A percentile compares a stretch with the other conserved stretches of the same genome.
These are phyloP conservation scores for Ischnura elegans DNA, from an alignment of 2,888 invertebrate genomes.

Conservation along the genomic window DNA sequence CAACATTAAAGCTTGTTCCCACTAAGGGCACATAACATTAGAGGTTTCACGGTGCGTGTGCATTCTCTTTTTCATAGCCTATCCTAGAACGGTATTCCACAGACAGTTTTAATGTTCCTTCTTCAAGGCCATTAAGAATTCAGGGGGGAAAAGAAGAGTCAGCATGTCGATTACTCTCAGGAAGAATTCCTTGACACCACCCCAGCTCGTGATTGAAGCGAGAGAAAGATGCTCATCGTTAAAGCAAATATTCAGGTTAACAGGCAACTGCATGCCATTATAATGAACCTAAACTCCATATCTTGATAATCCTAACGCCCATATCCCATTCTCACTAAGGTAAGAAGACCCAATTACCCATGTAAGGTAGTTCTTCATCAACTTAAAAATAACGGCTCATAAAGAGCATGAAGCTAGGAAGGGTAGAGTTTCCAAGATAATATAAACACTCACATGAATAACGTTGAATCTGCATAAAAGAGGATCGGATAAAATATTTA, in stretches of 20 bases:
- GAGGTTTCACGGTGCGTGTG: neutral
- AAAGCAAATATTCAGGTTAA: neutral
- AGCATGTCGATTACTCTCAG: neutral
- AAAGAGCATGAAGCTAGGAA: too few species aligned
- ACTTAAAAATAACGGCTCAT: too few species aligned
- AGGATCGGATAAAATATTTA: too few species aligned
- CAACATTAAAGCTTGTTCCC: neutral
- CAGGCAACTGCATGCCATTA: too few species aligned
- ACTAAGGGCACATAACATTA: neutral
- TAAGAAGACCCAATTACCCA: too few species aligned
- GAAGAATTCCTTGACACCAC: neutral
- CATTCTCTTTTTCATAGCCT: conserved; percentile 47
- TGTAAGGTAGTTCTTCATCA: too few species aligned
- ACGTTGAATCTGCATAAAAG: too few species aligned
- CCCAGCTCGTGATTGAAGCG: neutral
- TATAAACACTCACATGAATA: too few species aligned
- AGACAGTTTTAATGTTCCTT: neutral
- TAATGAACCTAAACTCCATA: too few species aligned
- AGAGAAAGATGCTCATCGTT: neutral
- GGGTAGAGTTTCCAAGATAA: too few species aligned
- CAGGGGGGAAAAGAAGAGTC: neutral
- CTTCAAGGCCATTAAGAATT: neutral
- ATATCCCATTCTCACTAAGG: too few species aligned
- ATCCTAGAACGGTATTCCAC: neutral
- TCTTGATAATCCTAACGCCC: too few species aligned